Evolutionary conservation across 2,888 invertebrate species (phyloP).

Genomic region (Cerastis leucographa): DNA sequence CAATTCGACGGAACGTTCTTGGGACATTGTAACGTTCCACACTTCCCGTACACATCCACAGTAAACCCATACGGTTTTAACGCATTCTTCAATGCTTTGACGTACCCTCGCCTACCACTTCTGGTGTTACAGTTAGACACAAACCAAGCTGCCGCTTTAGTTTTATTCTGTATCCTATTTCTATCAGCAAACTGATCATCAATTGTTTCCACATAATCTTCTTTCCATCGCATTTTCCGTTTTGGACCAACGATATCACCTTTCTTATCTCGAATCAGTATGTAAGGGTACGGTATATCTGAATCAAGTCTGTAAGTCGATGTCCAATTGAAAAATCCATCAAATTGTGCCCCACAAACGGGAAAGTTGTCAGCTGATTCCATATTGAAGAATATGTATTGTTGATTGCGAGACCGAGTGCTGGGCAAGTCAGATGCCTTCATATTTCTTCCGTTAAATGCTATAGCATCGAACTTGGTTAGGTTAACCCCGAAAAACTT

Average conservation of each 20-base stretch:
- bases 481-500: conserved; percentile 69
- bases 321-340: conserved; percentile 86
- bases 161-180: conserved; percentile 77
- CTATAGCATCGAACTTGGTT: conserved; percentile 81
- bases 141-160: conserved; percentile 86
- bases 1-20: conserved; percentile 72
- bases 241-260: conserved; percentile 81
- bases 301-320: conserved; percentile 85
- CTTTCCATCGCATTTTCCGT: conserved; percentile 55
- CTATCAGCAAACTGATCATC: conserved; percentile 69
- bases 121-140: conserved; percentile 81
- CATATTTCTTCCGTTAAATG: conserved; percentile 79
- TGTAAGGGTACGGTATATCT: conserved; percentile 82
- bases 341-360: conserved; percentile 75
- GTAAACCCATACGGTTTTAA: conserved; percentile 71
- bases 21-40: conserved; percentile 84
- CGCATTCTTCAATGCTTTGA: conserved; percentile 71
- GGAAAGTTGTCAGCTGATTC: conserved; percentile 85
- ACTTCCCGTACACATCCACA: conserved; percentile 90
- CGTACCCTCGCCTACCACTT: conserved; percentile 77
- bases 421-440: conserved; percentile 71
- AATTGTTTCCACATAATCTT: conserved; percentile 66
- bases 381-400: conserved; percentile 82
- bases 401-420: conserved; percentile 77
- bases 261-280: conserved; percentile 75